Base-by-base conservation (phyloP, 2,888 invertebrate genomes). In the Chymomyza caudatula region DNA sequence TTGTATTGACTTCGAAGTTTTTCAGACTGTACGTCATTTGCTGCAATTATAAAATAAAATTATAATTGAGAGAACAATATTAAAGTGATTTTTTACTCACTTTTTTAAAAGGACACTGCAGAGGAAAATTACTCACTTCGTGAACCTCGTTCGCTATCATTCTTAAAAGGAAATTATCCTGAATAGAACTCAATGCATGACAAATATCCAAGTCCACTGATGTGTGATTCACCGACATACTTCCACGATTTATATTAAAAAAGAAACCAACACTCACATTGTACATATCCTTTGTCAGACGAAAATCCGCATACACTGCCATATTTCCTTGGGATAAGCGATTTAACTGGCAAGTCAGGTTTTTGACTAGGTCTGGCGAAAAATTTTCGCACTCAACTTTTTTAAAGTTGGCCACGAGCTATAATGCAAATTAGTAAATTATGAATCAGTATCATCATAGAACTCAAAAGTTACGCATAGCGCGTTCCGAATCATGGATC, bases 61-160 rank as follows among this genome's bases (percentile, higher is more conserved):
- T 2, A 3, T 11, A 13, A 1, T 37, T 37, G 1, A 37, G 2
- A 37, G 5, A 25, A 25, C 25, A n/a, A n/a, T n/a, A n/a, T n/a
- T n/a, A 11, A 37, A 37, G 11, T 11, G 1, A 37, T 37, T 37
- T 37, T 11, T 1, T 2, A 49, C 4, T 58, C 37, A 61, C 60
- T 44, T 61, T 61, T 23, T 61, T 54, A 6, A 61, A 53, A 0
- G 63, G 63, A 53, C 63, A 58, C 4, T 25, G 44, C 5, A 43
- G 15, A 13, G 63, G 63, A 23, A 57, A 52, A 43, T 63, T 63
- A 4, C 25, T 43, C 4, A 23, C 11, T 2, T 17, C 4, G 19
- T 1, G 43, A 3, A 59, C 13, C 20, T 58, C 59, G 4, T 58
- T 6, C 3, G 44, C 5, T 17, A 63, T 47, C 44, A 63, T 43